phyloP scores from a whole-genome alignment of 2,888 invertebrate genomes.

The Xestoiulus laeticollis region DNA sequence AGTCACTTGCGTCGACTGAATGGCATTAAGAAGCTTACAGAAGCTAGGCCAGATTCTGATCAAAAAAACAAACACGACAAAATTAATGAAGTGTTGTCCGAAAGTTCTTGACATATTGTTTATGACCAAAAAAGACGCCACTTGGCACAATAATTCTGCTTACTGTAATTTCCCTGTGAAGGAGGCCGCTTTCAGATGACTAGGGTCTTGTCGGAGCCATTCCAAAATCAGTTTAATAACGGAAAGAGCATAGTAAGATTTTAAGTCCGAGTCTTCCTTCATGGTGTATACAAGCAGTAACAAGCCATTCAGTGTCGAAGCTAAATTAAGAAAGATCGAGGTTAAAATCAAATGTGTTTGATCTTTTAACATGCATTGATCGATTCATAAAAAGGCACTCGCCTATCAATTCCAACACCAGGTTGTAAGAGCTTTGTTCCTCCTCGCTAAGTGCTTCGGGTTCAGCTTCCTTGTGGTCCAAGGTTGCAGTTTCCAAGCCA shows the following conservation, averaged over 20 bases:
- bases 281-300: constrained; percentile 76
- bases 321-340: constrained; percentile 52
- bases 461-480: constrained; percentile 53
- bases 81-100: too few relatives aligned
- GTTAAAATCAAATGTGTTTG: background rate
- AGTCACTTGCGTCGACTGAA: constrained; percentile 68
- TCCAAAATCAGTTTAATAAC: constrained; percentile 79
- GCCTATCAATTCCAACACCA: constrained; percentile 73
- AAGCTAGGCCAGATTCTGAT: constrained; percentile 78
- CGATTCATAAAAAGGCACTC: constrained; percentile 63
- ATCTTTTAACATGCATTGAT: background rate
- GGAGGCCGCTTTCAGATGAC: constrained; percentile 64
- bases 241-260: constrained; percentile 75
- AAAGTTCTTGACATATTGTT: too few relatives aligned
- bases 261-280: constrained; percentile 69
- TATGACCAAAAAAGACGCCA: too few relatives aligned
- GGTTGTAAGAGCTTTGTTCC: constrained; percentile 70
- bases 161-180: constrained; percentile 58
- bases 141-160: constrained; percentile 23
- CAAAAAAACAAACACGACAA: background rate
- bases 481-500: constrained; percentile 49
- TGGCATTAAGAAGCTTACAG: constrained; percentile 76
- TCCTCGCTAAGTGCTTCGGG: constrained; percentile 66
- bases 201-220: constrained; percentile 73
- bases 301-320: constrained; percentile 72